Evolutionary conservation across 2,888 invertebrate species (phyloP).

Genomic region (Mythimna vitellina): DNA sequence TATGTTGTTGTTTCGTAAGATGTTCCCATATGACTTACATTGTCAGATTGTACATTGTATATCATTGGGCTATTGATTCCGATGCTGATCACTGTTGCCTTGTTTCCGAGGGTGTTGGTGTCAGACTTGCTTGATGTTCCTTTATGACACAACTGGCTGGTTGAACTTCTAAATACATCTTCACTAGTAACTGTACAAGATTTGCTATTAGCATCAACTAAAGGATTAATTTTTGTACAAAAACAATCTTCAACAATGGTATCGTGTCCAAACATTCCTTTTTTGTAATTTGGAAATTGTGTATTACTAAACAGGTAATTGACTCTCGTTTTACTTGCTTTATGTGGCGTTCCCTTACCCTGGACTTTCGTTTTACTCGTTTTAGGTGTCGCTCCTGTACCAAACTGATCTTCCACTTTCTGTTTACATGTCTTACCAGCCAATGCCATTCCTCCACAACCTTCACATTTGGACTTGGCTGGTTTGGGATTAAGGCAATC

Average conservation of each 20-base stretch:
- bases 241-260: constrained; percentile 72
- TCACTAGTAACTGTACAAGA: constrained; percentile 37
- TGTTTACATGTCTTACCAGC: constrained; percentile 81
- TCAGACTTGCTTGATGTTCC: constrained; percentile 53
- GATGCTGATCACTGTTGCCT: constrained; percentile 57
- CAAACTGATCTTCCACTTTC: constrained; percentile 71
- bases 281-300: constrained; percentile 71
- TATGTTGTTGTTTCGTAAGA: background rate
- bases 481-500: constrained; percentile 71
- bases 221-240: constrained; percentile 56
- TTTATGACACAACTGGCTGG: constrained; percentile 63
- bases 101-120: constrained; percentile 49
- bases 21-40: background rate
- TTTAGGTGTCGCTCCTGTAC: constrained; percentile 76
- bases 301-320: constrained; percentile 75
- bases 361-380: constrained; percentile 72
- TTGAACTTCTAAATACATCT: constrained; percentile 31
- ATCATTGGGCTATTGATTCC: constrained; percentile 55
- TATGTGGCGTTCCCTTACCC: constrained; percentile 21
- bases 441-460: constrained; percentile 77
- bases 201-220: constrained; percentile 27
- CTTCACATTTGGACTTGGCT: constrained; percentile 69
- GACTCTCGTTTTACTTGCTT: constrained; percentile 72
- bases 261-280: constrained; percentile 72
- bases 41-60: constrained; percentile 21